phyloP scores from a whole-genome alignment of 2,797 vertebrate genomes.

The Nannoperca australis region DNA sequence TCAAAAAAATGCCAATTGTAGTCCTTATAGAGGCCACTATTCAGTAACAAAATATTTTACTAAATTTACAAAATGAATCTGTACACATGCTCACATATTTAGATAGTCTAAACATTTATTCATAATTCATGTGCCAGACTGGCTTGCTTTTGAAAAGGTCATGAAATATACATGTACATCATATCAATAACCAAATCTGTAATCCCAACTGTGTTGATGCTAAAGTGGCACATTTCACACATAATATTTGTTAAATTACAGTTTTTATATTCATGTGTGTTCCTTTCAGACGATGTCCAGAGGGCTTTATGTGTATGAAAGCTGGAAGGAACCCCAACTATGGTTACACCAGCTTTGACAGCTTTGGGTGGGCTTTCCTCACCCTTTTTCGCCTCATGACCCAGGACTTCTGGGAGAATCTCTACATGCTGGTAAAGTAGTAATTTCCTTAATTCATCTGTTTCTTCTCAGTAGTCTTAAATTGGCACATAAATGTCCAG shows the following conservation, averaged over 20 bases:
- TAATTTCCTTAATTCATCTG: not conserved
- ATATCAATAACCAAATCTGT: constrained; percentile 13
- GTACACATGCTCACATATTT: not conserved
- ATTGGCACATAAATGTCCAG: not conserved
- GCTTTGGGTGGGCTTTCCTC: constrained; percentile 99
- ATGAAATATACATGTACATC: constrained; percentile 27
- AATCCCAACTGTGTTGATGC: not conserved
- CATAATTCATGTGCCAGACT: constrained; percentile 13
- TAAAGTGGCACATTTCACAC: constrained; percentile 7
- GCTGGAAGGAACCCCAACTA: constrained; percentile 98
- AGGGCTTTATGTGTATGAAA: constrained; percentile 97
- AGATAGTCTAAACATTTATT: constrained; percentile 10
- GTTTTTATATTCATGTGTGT: constrained; percentile 11
- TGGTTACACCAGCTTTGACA: constrained; percentile 98
- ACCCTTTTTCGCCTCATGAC: constrained; percentile 99
- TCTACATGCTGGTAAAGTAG: constrained; percentile 93
- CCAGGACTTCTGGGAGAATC: constrained; percentile 99
- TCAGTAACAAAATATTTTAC: constrained; percentile 1
- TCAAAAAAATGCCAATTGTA: not conserved
- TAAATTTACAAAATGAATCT: not conserved
- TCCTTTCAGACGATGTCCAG: constrained; percentile 83
- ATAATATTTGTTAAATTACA: not conserved
- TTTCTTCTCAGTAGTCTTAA: not conserved
- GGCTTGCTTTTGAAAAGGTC: constrained; percentile 13
- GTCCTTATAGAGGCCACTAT: not conserved